These are phyloP conservation scores for Drosophila novamexicana DNA, from an alignment of 1,140 invertebrate genomes.

Conservation along the genomic window DNA sequence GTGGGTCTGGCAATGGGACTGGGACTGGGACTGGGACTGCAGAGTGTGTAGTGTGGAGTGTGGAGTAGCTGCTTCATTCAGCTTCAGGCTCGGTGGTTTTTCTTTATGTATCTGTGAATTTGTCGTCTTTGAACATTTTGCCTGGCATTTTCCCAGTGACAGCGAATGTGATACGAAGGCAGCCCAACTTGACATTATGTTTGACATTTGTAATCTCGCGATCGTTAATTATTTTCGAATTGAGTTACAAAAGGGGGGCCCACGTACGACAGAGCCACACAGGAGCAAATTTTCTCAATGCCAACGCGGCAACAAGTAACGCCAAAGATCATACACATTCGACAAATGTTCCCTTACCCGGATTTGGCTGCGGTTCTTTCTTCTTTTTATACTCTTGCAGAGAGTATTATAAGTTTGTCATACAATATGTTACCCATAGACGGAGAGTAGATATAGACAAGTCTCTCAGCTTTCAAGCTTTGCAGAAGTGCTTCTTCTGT, in stretches of 20 bases:
- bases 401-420: no score
- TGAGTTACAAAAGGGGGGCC: constrained; percentile 63
- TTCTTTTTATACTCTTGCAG: no score
- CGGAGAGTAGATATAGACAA: no score
- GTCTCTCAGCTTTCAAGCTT: no score
- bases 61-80: constrained; percentile 31
- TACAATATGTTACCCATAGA: no score
- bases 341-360: constrained; percentile 57
- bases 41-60: background rate
- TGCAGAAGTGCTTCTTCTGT: no score
- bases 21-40: constrained; percentile 1
- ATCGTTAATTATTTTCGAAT: constrained; percentile 84
- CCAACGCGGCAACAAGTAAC: constrained; percentile 4
- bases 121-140: constrained; percentile 59
- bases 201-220: constrained; percentile 84
- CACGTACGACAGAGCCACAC: constrained; percentile 42
- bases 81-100: constrained; percentile 65
- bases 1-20: background rate
- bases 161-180: constrained; percentile 55
- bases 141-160: constrained; percentile 44
- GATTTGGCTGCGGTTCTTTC: constrained; percentile 1
- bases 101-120: constrained; percentile 17
- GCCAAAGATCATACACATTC: constrained; percentile 67
- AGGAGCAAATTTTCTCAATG: constrained; percentile 28
- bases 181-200: constrained; percentile 78